Conservation (phyloP, 2,888 invertebrate genomes). For the Keiferia lycopersicella region DNA sequence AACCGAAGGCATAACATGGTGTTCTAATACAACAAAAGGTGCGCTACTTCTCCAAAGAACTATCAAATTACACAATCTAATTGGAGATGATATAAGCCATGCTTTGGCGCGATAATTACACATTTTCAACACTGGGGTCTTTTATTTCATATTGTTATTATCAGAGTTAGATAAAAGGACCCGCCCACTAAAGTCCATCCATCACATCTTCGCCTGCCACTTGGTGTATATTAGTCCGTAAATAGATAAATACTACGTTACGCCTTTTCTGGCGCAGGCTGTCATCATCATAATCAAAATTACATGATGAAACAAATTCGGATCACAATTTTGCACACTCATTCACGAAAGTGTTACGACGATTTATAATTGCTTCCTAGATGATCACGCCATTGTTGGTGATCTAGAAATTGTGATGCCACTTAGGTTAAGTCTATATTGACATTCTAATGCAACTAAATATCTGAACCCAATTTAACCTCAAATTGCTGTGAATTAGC, state of each 20-base stretch:
- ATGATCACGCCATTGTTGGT: conserved; percentile 39
- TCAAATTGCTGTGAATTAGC: too few species aligned
- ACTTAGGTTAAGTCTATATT: conserved; percentile 29
- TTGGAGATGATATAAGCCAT: conserved; percentile 57
- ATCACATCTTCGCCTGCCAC: conserved; percentile 43
- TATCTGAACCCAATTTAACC: conserved; percentile 11
- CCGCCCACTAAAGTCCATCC: conserved; percentile 52
- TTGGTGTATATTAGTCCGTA: conserved; percentile 19
- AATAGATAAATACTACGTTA: conserved; percentile 41
- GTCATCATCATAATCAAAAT: conserved; percentile 35
- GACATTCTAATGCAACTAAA: conserved; percentile 23
- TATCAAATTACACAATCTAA: conserved; percentile 58
- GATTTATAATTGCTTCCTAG: conserved; percentile 53
- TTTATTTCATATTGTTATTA: conserved; percentile 39
- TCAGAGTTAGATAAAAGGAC: conserved; percentile 49
- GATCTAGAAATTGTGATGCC: conserved; percentile 35
- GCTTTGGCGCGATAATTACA: conserved; percentile 57
- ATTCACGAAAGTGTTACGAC: conserved; percentile 49
- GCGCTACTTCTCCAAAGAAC: conserved; percentile 61
- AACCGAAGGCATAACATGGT: conserved; percentile 55
- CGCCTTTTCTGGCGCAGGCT: conserved; percentile 41
- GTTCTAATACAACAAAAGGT: conserved; percentile 63
- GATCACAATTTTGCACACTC: conserved; percentile 49
- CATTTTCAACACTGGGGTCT: conserved; percentile 43
- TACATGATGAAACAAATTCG: conserved; percentile 54